Conservation (phyloP, 2,113 vertebrate species). For the Pantherophis guttatus region DNA sequence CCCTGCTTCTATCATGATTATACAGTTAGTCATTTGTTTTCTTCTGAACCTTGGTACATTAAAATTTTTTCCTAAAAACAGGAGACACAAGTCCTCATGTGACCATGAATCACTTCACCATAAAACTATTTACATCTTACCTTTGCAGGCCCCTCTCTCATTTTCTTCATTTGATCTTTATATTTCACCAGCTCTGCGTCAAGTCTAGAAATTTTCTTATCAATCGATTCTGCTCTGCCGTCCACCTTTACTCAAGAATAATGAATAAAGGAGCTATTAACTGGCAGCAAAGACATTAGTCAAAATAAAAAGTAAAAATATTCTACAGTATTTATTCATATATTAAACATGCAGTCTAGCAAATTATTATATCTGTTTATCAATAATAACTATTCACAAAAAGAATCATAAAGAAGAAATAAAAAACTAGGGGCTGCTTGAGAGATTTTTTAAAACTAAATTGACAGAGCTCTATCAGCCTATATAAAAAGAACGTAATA, state of each 20-base stretch:
- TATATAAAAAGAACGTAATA: background rate
- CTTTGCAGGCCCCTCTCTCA: conserved; percentile 97
- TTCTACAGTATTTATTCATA: background rate
- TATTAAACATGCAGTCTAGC: background rate
- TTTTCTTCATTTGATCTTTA: conserved; percentile 99
- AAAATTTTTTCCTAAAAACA: background rate
- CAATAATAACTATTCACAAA: background rate
- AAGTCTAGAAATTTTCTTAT: conserved; percentile 92
- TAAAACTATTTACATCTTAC: conserved; percentile 63
- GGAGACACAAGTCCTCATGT: conserved; percentile 10
- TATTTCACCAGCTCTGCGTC: conserved; percentile 94
- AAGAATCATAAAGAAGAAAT: background rate
- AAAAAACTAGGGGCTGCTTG: background rate
- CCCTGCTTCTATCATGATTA: background rate
- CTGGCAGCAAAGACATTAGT: background rate
- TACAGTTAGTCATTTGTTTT: background rate
- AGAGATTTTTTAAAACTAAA: background rate
- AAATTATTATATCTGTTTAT: background rate
- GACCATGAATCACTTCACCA: conserved; percentile 30
- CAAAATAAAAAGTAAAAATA: background rate
- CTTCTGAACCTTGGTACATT: background rate
- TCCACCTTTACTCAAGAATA: conserved; percentile 79
- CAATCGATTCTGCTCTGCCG: conserved; percentile 88
- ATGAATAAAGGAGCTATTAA: background rate
- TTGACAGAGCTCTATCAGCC: background rate